Evolutionary conservation across 2,113 vertebrate species (phyloP), one percentile per base, ranked within the genome.

Genomic region (Panurus biarmicus): DNA sequence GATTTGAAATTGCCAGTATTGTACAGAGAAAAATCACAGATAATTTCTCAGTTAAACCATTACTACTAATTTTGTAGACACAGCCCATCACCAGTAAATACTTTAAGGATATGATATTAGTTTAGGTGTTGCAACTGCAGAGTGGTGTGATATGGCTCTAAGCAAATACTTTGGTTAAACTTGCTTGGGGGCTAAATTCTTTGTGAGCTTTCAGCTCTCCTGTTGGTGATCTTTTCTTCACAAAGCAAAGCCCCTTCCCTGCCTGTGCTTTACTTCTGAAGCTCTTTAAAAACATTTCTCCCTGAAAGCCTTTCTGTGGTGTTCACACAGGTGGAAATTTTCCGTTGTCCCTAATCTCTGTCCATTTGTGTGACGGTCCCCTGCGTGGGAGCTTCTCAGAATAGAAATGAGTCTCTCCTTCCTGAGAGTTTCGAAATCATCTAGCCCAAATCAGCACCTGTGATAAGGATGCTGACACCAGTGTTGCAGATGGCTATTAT

Each of bases 381-480:
- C 35, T 58, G 58, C 14, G 1, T 14, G 70, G 50, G 16, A 70
- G 29, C 81, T 50, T 81, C 70, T 73, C 12, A 7, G 78, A 91
- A 88, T 64, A 73, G 82, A 83, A 93, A 79, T 80, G 12, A 80
- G 25, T 26, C 31, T 56, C 44, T 64, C 17, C 17, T 90, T 85
- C 67, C 72, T 60, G 44, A 48, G 64, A 58, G 45, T 29, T 35
- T 77, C 64, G 69, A 89, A 90, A 67, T 62, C 64, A 80, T 70
- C 64, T 74, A 48, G 48, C 23, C 64, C 75, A 84, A 60, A 90
- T 84, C 85, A 74, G 51, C 56, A 56, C 31, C 64, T 74, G 14
- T 51, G 64, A 70, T 67, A 88, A 86, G 93, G 72, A 93, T 81
- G 72, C 82, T 96, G 94, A 88, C 85, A 71, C 72, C 72, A 64